Evolutionary conservation across 35 echinoderm and acorn worm genomes (phyloP).

Genomic region (Patiria miniata): DNA sequence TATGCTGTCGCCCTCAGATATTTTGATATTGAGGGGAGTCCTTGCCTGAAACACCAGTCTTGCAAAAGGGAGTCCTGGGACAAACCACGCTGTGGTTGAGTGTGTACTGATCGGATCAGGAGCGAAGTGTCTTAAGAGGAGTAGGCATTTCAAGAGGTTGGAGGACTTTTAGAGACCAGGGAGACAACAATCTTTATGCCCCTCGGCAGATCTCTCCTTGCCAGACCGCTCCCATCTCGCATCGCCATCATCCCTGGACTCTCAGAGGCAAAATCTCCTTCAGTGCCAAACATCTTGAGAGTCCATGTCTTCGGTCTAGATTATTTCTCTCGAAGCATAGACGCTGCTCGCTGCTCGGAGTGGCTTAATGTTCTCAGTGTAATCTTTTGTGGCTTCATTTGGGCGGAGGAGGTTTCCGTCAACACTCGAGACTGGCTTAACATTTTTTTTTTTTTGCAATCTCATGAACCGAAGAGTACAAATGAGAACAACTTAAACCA

Average conservation of each 20-base stretch:
- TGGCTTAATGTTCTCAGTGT: not conserved
- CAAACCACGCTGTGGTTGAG: not conserved
- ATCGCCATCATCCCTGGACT: not conserved
- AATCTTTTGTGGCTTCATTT: conserved; percentile 13
- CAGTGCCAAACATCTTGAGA: conserved; percentile 2
- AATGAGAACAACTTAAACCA: not conserved
- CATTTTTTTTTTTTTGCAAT: not conserved
- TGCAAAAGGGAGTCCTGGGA: not conserved
- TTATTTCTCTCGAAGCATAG: no score
- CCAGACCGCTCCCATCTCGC: no score
- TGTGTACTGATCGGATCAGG: conserved; percentile 1
- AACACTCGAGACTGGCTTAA: conserved; percentile 2
- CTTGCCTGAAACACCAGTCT: not conserved
- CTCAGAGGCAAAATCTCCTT: not conserved
- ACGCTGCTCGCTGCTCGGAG: no score
- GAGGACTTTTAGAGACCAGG: not conserved
- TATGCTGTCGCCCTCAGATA: not conserved
- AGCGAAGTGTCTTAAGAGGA: not conserved
- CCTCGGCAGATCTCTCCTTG: not conserved
- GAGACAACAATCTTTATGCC: not conserved
- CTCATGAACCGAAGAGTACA: not conserved
- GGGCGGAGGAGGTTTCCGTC: conserved; percentile 1
- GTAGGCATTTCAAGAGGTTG: conserved; percentile 8
- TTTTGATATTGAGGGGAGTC: not conserved
- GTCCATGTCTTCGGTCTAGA: no score